These are phyloP conservation scores for Erythrocercus mccallii DNA, from an alignment of 2,113 vertebrate genomes.

Conservation along the genomic window DNA sequence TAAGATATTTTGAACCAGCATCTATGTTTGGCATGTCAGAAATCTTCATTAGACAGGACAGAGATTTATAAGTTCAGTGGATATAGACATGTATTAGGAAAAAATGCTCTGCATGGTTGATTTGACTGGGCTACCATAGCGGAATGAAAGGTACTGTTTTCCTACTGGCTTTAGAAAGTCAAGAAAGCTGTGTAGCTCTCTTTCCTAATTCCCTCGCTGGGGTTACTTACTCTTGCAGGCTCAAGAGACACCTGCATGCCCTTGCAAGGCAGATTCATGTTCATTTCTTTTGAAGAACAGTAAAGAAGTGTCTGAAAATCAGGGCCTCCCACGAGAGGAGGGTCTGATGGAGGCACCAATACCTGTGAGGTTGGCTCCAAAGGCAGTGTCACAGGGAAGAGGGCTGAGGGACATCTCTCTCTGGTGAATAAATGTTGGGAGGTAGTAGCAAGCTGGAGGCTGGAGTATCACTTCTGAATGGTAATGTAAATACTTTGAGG, in stretches of 20 bases:
- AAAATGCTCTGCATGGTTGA: background rate
- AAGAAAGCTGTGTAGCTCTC: background rate
- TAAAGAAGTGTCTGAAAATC: background rate
- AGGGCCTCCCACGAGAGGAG: accelerated
- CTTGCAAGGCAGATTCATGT: background rate
- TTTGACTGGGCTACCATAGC: background rate
- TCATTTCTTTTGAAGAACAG: background rate
- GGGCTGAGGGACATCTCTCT: background rate
- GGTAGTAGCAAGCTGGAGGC: background rate
- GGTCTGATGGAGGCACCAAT: background rate
- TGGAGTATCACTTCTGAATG: background rate
- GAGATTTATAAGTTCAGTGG: background rate
- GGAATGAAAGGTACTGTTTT: background rate
- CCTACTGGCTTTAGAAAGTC: background rate
- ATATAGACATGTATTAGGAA: background rate
- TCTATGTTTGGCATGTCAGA: background rate
- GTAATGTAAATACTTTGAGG: background rate
- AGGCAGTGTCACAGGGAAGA: background rate
- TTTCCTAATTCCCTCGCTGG: background rate
- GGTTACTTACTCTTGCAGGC: background rate
- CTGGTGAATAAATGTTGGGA: background rate
- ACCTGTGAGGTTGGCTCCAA: background rate
- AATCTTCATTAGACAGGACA: slow-evolving; percentile 3
- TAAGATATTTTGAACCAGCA: background rate
- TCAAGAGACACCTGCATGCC: background rate